Conservation (phyloP, 2,888 invertebrate species). For the Eupithecia dodoneata region DNA sequence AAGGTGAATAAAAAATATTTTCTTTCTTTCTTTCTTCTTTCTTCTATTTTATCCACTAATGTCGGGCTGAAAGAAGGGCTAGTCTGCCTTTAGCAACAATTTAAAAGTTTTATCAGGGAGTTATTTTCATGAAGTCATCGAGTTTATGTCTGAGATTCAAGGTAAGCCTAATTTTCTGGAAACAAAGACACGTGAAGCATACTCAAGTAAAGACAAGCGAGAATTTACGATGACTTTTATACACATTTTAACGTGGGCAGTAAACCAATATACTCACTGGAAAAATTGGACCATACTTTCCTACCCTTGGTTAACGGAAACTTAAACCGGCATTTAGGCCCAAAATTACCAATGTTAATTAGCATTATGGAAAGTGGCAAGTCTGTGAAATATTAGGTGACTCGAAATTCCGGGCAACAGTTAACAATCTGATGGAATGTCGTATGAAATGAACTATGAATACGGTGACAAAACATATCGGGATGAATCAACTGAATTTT, state of each 20-base stretch:
- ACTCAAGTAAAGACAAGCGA: not conserved
- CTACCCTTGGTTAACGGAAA: conserved; percentile 25
- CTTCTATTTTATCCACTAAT: not conserved
- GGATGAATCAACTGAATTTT: not conserved
- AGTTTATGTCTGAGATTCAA: not conserved
- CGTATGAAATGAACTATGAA: conserved; percentile 5
- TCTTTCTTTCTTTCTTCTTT: no score
- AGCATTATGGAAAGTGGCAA: conserved; percentile 43
- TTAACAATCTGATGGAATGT: conserved; percentile 32
- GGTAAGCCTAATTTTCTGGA: not conserved
- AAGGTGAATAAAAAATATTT: no score
- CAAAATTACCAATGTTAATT: conserved; percentile 45
- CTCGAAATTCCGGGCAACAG: conserved; percentile 39
- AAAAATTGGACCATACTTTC: not conserved
- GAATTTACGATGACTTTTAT: not conserved
- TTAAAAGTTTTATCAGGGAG: not conserved
- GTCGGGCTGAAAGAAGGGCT: not conserved
- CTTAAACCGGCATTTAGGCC: conserved; percentile 34
- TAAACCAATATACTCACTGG: not conserved
- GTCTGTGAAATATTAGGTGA: conserved; percentile 43
- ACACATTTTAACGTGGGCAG: not conserved
- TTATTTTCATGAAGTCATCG: not conserved
- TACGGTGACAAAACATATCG: not conserved
- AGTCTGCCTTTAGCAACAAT: not conserved
- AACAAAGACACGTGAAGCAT: not conserved